These are phyloP conservation scores for Drosophila pseudoananassae DNA, from an alignment of 1,140 invertebrate species.

Conservation along the genomic window DNA sequence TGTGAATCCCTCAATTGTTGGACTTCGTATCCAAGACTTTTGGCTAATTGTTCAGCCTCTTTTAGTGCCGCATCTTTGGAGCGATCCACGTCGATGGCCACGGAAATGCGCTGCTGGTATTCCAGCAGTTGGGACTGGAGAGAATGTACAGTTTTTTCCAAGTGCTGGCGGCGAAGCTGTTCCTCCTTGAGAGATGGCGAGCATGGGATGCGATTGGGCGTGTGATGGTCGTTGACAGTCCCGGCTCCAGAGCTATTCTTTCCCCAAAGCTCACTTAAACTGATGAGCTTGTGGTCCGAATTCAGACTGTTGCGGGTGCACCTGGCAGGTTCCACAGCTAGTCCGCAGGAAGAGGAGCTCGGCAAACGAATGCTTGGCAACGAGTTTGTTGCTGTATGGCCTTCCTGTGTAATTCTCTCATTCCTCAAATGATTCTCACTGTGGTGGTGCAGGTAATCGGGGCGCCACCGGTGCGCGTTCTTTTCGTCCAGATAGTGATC, in stretches of 20 bases:
- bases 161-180: slow-evolving; percentile 89
- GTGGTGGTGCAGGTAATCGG: slow-evolving; percentile 44
- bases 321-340: slow-evolving; percentile 1
- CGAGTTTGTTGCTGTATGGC: slow-evolving; percentile 36
- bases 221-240: slow-evolving; percentile 45
- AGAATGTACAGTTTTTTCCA: slow-evolving; percentile 90
- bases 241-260: slow-evolving; percentile 77
- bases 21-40: slow-evolving; percentile 60
- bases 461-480: slow-evolving; percentile 29
- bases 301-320: slow-evolving; percentile 5
- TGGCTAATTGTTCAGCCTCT: slow-evolving; percentile 86
- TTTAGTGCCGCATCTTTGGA: slow-evolving; percentile 89
- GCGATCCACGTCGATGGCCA: slow-evolving; percentile 90
- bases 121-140: slow-evolving; percentile 90
- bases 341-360: slow-evolving; percentile 28
- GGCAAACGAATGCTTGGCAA: slow-evolving; percentile 62
- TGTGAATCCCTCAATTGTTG: slow-evolving; percentile 58
- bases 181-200: slow-evolving; percentile 88
- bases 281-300: slow-evolving; percentile 68
- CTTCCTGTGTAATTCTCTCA: slow-evolving; percentile 21
- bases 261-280: slow-evolving; percentile 86
- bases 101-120: slow-evolving; percentile 90
- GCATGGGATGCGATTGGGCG: slow-evolving; percentile 3
- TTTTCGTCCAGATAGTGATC: slow-evolving; percentile 68
- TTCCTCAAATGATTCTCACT: slow-evolving; percentile 62